Percentiles rank a stretch among this genome's conserved stretches.
These are phyloP conservation scores for Coracopsis vasa DNA, from an alignment of 2,113 vertebrate genomes.

Conservation along the genomic window DNA sequence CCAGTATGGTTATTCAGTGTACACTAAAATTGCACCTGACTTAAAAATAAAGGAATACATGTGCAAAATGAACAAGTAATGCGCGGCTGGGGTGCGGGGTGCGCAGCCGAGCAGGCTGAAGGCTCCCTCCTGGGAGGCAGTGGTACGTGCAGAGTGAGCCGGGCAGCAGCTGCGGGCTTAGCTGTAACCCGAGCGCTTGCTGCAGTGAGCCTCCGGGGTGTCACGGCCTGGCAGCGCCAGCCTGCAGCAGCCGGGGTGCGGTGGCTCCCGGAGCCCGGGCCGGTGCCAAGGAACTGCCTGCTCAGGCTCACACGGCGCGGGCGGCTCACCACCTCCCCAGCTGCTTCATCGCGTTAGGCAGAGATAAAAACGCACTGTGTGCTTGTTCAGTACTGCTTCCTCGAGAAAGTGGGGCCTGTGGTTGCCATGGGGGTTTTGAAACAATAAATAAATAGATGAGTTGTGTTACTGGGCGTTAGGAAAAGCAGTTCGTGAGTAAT, in stretches of 20 bases:
- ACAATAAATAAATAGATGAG: neutral
- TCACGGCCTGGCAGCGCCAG: neutral
- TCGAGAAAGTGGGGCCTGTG: neutral
- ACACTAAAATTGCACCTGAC: neutral
- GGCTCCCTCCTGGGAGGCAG: neutral
- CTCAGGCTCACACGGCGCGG: neutral
- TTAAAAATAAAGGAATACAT: neutral
- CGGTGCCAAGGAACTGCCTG: neutral
- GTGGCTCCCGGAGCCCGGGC: neutral
- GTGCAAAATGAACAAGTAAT: neutral
- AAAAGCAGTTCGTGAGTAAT: neutral
- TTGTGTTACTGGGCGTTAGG: neutral
- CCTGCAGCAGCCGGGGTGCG: neutral
- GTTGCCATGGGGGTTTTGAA: neutral
- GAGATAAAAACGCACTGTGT: neutral
- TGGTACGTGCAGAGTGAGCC: neutral
- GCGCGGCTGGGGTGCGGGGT: neutral
- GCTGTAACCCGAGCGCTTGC: conserved; percentile 12
- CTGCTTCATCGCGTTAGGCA: neutral
- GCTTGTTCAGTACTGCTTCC: neutral
- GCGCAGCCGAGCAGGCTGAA: neutral
- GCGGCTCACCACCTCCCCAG: neutral
- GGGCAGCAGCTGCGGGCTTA: neutral
- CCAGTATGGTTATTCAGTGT: neutral
- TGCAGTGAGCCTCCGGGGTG: neutral